These are phyloP conservation scores for Regulus satrapa DNA, from an alignment of 2,113 vertebrate species.

Conservation along the genomic window DNA sequence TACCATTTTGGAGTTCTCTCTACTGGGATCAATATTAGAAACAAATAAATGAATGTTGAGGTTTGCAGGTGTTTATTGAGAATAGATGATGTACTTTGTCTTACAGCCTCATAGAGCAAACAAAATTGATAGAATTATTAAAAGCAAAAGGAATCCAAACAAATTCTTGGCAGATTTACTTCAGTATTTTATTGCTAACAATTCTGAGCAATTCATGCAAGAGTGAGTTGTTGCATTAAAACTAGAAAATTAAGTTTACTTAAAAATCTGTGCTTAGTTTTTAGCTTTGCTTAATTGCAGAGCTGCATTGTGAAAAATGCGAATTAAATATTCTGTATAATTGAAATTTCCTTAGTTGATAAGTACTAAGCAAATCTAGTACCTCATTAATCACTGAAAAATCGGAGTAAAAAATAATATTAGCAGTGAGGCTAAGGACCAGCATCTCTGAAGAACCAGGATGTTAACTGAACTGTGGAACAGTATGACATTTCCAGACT, in stretches of 20 bases:
- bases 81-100: not conserved
- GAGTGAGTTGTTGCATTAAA: not conserved
- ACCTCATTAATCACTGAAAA: not conserved
- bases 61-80: not conserved
- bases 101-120: not conserved
- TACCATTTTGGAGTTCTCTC: not conserved
- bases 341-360: not conserved
- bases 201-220: not conserved
- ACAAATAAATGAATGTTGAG: not conserved
- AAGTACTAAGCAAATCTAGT: not conserved
- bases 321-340: not conserved
- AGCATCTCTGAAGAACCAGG: not conserved
- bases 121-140: not conserved
- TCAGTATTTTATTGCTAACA: not conserved
- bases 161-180: not conserved
- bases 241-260: not conserved
- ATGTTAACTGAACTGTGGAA: not conserved
- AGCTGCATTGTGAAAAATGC: not conserved
- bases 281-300: not conserved
- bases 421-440: not conserved
- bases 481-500: not conserved
- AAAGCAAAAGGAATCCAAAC: not conserved
- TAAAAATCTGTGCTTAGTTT: not conserved
- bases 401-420: not conserved
- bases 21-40: not conserved